Base-by-base conservation (phyloP, 2,797 vertebrate species). In the Lagocephalus sceleratus region DNA sequence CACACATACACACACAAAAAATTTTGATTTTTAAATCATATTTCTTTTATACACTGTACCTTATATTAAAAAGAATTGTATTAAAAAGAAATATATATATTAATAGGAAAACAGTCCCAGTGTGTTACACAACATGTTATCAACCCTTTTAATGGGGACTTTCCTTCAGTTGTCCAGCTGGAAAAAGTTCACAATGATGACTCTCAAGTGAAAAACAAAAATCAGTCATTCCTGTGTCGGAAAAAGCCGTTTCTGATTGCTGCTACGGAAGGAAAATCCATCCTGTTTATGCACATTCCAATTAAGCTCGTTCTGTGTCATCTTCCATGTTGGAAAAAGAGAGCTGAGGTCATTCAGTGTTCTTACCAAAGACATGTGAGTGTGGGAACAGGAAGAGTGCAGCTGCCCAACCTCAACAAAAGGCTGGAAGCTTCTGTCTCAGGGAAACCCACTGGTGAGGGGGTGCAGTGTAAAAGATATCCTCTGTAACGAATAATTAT, bases 261-360 rank as follows among this genome's bases (percentile, higher is more conserved):
- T 5, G 6, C 23, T 12, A 15, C 23, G 51, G 51, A 60, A 54
- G 60, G 75, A 76, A 82, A 78, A 68, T 73, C 75, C 71, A 54
- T 81, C 75, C 73, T 83, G 77, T 77, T 82, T 74, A 57, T 42
- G 61, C 43, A 47, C 68, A 73, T 83, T 75, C 75, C 64, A 68
- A 57, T 60, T 51, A 39, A 61, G 64, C 76, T 73, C 69, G 63
- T 3, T 42, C 29, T 55, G 62, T 46, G 69, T 77, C 70, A 63
- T 55, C 66, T 49, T n/a, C 44, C 63, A 51, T 2, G 9, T 59
- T 54, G 72, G 67, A 75, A 70, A 67, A 35, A 46, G 48, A 58
- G 38, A 57, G 51, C 16, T 16, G 16, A 47, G 48, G 21, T 43
- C 79, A 82, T 71, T 58, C 59, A 10, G 3, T 35, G 12, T 35